Conservation (phyloP, 2,888 invertebrate genomes). For the Dryadula phaetusa region DNA sequence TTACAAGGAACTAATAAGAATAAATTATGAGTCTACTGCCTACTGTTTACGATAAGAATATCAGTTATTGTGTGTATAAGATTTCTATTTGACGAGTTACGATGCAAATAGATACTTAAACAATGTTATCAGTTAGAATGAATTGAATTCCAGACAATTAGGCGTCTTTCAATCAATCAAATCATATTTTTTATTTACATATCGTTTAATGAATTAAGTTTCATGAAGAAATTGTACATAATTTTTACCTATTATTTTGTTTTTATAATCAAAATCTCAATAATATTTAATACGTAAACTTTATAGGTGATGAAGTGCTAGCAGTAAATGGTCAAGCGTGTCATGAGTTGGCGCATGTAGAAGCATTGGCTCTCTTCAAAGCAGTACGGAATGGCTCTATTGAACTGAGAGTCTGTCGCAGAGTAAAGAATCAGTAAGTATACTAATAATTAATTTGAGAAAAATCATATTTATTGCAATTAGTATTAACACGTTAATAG, state of each 20-base stretch:
- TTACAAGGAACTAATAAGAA: slow-evolving; percentile 29
- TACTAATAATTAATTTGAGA: not conserved
- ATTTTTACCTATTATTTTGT: not conserved
- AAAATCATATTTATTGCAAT: not conserved
- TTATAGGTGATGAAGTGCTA: slow-evolving; percentile 91
- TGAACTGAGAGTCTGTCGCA: slow-evolving; percentile 89
- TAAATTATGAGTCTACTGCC: slow-evolving; percentile 13
- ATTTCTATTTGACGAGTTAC: slow-evolving; percentile 25
- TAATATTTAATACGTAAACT: no score
- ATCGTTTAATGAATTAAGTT: no score
- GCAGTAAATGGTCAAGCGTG: slow-evolving; percentile 92
- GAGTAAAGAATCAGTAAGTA: slow-evolving; percentile 80
- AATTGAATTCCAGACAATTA: slow-evolving; percentile 24
- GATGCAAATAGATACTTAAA: slow-evolving; percentile 44
- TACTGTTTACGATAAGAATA: slow-evolving; percentile 21
- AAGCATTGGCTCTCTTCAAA: slow-evolving; percentile 92
- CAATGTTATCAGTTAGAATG: slow-evolving; percentile 37
- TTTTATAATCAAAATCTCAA: no score
- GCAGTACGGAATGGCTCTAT: slow-evolving; percentile 91
- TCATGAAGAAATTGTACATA: no score
- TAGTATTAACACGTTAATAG: no score
- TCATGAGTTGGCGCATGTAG: slow-evolving; percentile 91
- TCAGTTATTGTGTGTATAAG: slow-evolving; percentile 7
- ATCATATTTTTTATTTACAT: no score
- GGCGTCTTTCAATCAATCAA: slow-evolving; percentile 17